Evolutionary conservation across 2,113 vertebrate genomes (phyloP), one percentile per base, ranked within the genome.

Genomic region (Irena cyanogastra): DNA sequence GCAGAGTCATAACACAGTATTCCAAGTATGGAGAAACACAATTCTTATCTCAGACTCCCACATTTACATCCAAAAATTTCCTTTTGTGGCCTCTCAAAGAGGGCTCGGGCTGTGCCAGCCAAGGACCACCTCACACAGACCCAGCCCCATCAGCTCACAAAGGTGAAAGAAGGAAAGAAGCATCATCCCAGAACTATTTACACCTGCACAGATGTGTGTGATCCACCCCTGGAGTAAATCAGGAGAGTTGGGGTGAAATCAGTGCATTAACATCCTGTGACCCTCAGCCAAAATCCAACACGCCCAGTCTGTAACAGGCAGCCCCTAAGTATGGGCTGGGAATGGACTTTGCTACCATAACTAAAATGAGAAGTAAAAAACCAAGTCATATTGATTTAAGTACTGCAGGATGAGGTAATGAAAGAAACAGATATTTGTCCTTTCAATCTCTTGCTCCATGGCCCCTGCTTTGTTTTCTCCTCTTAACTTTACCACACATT

Each of bases 91-190:
- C 37, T 30, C 56, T 56, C 37, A 47, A 26, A 59, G 8, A 1
- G 5, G 27, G 16, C 14, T 44, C 35, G 54, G 78, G 56, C 35
- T 74, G 22, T 63, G 26, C 27, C 41, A 39, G 31, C 33, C 4
- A 2, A 44, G 30, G 27, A 30, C 10, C 39, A 54, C 6, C 26
- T 82, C 0, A 0, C 4, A 42, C 4, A 61, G 26, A 10, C 8
- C 28, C 64, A 18, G 6, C 30, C 11, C 42, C 47, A 4, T 13
- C 49, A 63, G 6, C 24, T 60, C 49, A 63, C 6, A 39, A 39
- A 27, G 16, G 15, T 23, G 31, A 12, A 33, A 31, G 10, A 26
- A 41, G 11, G 26, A 35, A 23, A 53, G 23, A 63, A 50, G 30
- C 3, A 18, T 1, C 45, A 27, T 7, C 26, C 4, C 11, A 22